A percentile compares a stretch with the other conserved stretches of the same genome.
phyloP scores from a whole-genome alignment of 1,140 invertebrate species.

The Euura saliciscinereae region DNA sequence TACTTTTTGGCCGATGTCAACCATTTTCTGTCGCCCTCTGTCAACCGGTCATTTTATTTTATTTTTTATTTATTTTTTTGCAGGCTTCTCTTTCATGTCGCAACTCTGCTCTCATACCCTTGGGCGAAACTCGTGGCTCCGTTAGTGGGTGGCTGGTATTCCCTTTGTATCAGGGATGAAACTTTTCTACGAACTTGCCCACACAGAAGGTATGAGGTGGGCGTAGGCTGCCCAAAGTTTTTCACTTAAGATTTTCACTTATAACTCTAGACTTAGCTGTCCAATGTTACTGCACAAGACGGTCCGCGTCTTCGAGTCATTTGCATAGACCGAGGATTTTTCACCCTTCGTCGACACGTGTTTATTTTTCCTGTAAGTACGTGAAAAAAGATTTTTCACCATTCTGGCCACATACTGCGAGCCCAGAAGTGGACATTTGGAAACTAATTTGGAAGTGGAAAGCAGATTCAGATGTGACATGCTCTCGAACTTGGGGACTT shows the following conservation, averaged over 20 bases:
- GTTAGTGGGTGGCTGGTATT: neutral
- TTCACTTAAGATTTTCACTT: constrained; percentile 2
- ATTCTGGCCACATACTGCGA: too few species aligned
- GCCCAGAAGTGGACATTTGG: too few species aligned
- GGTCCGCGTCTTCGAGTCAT: neutral
- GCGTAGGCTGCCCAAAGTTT: neutral
- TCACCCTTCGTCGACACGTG: too few species aligned
- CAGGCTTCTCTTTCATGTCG: neutral
- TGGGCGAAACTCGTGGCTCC: too few species aligned
- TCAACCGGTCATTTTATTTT: neutral
- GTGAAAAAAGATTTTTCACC: too few species aligned
- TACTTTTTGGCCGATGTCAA: neutral
- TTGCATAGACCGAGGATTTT: neutral
- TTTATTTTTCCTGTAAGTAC: too few species aligned
- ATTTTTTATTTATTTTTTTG: neutral
- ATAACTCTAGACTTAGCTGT: neutral
- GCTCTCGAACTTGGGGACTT: too few species aligned
- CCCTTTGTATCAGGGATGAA: neutral
- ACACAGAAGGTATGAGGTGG: neutral
- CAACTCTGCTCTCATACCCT: neutral
- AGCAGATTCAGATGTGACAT: too few species aligned
- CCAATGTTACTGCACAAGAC: neutral
- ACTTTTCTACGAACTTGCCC: neutral
- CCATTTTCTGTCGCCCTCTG: neutral
- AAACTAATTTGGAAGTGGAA: too few species aligned